Percentiles rank a stretch among this genome's conserved stretches.
phyloP scores from a whole-genome alignment of 2,113 vertebrate genomes.

The Lycaon pictus region DNA sequence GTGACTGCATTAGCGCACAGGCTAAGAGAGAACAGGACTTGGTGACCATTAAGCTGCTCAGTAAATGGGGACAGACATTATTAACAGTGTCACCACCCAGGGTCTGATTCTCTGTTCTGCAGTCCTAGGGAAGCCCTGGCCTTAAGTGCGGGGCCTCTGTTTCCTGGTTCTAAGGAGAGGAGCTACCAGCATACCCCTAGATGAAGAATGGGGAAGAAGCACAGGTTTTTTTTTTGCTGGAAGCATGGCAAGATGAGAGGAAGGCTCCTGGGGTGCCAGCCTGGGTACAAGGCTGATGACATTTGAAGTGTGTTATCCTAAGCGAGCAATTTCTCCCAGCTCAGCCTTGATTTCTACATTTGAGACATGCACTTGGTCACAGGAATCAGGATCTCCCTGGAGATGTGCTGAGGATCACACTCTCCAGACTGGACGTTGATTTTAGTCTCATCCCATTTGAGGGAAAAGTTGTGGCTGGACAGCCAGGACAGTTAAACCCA shows the following conservation, averaged over 20 bases:
- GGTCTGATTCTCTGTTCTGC: background rate
- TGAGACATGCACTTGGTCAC: background rate
- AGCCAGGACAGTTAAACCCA: background rate
- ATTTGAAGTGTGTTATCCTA: constrained; percentile 26
- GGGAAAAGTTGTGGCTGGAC: background rate
- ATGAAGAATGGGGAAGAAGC: background rate
- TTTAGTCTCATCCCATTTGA: constrained; percentile 58
- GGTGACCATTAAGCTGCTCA: background rate
- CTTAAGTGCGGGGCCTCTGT: background rate
- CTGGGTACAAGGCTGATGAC: background rate
- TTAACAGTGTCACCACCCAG: background rate
- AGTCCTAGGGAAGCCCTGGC: background rate
- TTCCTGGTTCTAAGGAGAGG: constrained; percentile 53
- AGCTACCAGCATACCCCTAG: background rate
- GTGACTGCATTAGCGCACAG: background rate
- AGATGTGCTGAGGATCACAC: background rate
- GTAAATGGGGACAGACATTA: background rate
- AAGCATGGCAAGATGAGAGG: background rate
- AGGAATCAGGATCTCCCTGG: background rate
- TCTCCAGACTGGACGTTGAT: background rate
- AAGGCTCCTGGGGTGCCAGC: background rate
- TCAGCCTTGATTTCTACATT: background rate
- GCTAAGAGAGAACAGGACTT: background rate
- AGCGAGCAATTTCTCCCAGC: constrained; percentile 10
- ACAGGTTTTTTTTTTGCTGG: background rate